Evolutionary conservation across 2,113 vertebrate species (phyloP).

Genomic region (Oncorhynchus gorbuscha): DNA sequence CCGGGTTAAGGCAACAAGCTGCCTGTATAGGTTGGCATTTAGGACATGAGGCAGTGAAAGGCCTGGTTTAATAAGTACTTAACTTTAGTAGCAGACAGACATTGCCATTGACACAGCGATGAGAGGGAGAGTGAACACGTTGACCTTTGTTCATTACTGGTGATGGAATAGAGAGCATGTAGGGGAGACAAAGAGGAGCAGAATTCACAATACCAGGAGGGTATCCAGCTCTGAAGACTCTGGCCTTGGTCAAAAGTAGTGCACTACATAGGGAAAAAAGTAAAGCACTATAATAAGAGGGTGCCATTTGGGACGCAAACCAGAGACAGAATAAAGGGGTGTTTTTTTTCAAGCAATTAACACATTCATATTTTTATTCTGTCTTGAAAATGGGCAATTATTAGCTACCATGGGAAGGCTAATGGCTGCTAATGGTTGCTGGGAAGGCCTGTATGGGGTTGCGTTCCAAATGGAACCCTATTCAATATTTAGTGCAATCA

Average conservation of each 20-base stretch:
- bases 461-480: too few species aligned
- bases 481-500: too few species aligned
- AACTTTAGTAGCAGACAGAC: constrained; percentile 12
- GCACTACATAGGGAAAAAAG: background rate
- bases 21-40: constrained; percentile 39
- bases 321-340: too few species aligned
- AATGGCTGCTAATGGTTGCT: too few species aligned
- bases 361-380: too few species aligned
- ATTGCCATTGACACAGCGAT: constrained; percentile 30
- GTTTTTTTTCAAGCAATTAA: too few species aligned
- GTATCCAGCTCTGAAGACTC: background rate
- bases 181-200: background rate
- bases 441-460: too few species aligned
- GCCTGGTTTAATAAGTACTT: constrained; percentile 33
- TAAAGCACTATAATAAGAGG: too few species aligned
- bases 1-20: constrained; percentile 8
- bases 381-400: too few species aligned
- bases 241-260: background rate
- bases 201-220: background rate
- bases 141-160: constrained; percentile 46
- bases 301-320: too few species aligned
- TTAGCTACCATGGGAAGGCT: too few species aligned
- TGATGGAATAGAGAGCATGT: constrained; percentile 9
- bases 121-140: constrained; percentile 26
- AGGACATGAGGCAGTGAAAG: constrained; percentile 31